Evolutionary conservation across 1,140 invertebrate species (phyloP), one percentile per base, ranked within the genome.

Genomic region (Diploscapter pachys): DNA sequence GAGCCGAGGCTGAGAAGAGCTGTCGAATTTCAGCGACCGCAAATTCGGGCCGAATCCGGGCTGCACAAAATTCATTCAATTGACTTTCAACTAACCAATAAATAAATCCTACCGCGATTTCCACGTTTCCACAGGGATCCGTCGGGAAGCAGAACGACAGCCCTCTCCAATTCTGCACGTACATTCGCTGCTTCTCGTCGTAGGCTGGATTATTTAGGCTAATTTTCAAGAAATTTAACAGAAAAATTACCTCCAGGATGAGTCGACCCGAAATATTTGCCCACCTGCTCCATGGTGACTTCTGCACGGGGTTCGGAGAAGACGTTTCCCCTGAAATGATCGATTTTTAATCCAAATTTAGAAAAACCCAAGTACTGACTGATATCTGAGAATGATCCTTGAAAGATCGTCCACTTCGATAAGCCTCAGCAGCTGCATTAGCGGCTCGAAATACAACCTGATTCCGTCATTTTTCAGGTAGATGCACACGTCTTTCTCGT

Each of bases 111-210:
- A 76, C 74, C 48, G 54, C 55, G 31, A 76, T 71, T 76, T 76
- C 57, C 59, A 82, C 76, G 13, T 83, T 76, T 6, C 55, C 70
- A 5, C 73, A 31, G 31, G 31, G 31, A 31, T 31, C 64, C 13
- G 81, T 82, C 11, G 83, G 82, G 63, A 84, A 84, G 50, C 79
- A 84, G 73, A 84, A 85, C 0, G 83, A 82, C 8, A 84, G 75
- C 4, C 83, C 83, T 3, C 82, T 80, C 83, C 83, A 84, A 53
- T 81, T 79, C 50, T 85, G 79, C 31, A 82, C 68, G 64, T 82
- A 84, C 13, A 80, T 76, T 53, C 82, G 80, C 57, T 82, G 78
- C 62, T 84, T 85, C 59, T 84, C 82, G 57, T 84, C 82, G 63
- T 84, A 85, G 6, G 81, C 81, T 82, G 50, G 31, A 80, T 57